phyloP scores from a whole-genome alignment of 2,113 vertebrate genomes.

The Silurus meridionalis region DNA sequence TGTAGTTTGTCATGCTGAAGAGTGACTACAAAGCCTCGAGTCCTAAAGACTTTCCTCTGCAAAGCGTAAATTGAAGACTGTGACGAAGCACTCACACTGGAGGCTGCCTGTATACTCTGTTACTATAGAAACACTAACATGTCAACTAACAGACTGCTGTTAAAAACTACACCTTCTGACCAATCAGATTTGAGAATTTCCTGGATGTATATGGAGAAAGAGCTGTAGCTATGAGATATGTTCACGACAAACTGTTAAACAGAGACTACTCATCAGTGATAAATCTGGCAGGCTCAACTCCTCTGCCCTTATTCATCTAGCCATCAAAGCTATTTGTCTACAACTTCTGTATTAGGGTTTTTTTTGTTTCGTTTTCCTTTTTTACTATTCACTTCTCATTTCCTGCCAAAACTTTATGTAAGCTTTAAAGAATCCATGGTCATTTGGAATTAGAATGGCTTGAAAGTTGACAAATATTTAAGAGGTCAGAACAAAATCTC shows the following conservation, averaged over 20 bases:
- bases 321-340: neutral
- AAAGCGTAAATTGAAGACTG: neutral
- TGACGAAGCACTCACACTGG: neutral
- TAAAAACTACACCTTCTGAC: neutral
- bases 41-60: neutral
- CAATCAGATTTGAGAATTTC: neutral
- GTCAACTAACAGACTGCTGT: neutral
- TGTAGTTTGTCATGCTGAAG: neutral
- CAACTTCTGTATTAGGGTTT: neutral
- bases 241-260: neutral
- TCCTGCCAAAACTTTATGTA: neutral
- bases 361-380: neutral
- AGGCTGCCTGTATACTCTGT: neutral
- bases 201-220: neutral
- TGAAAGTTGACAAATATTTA: neutral
- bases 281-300: neutral
- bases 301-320: neutral
- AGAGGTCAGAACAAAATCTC: constrained; percentile 5
- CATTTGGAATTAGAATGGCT: neutral
- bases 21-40: neutral
- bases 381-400: constrained; percentile 6
- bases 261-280: neutral
- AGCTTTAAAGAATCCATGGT: neutral
- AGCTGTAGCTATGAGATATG: neutral
- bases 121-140: neutral